phyloP scores from a whole-genome alignment of 2,113 vertebrate species.

The Entelurus aequoreus region DNA sequence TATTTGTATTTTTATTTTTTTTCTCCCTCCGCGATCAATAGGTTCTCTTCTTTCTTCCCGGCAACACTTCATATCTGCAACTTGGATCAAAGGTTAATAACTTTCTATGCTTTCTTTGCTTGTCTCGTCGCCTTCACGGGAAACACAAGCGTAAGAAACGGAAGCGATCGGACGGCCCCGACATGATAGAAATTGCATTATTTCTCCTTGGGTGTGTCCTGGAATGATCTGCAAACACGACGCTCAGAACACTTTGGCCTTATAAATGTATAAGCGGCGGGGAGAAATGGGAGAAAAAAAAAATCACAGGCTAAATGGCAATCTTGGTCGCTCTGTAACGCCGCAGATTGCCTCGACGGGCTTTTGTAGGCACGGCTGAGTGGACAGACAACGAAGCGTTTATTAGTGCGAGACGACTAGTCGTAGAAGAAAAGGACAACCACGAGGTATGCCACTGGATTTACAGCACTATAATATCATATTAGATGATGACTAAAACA shows the following conservation, averaged over 20 bases:
- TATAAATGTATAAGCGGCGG: conserved; percentile 12
- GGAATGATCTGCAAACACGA: not conserved
- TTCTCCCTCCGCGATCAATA: conserved; percentile 32
- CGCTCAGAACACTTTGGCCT: not conserved
- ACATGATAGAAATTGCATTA: conserved; percentile 4
- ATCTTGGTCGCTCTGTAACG: conserved; percentile 5
- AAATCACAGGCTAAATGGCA: conserved; percentile 47
- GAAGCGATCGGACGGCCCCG: conserved; percentile 15
- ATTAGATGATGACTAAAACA: too few relatives aligned
- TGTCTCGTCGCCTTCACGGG: conserved; percentile 14
- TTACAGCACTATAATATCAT: too few relatives aligned
- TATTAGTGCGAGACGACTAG: conserved; percentile 7
- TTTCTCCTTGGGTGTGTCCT: conserved; percentile 15
- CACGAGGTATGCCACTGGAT: too few relatives aligned
- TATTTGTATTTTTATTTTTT: conserved; percentile 5
- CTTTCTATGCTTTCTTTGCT: conserved; percentile 17
- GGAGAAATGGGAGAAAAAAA: conserved; percentile 5
- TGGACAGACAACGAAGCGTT: conserved; percentile 4
- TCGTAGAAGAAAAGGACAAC: too few relatives aligned
- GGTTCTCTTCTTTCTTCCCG: conserved; percentile 11
- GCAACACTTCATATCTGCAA: conserved; percentile 27
- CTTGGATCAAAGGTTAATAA: conserved; percentile 50
- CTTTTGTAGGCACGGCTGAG: not conserved
- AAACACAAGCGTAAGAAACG: not conserved
- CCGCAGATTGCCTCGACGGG: conserved; percentile 31